Evolutionary conservation across 2,113 vertebrate species (phyloP).

Genomic region (Ictalurus punctatus): DNA sequence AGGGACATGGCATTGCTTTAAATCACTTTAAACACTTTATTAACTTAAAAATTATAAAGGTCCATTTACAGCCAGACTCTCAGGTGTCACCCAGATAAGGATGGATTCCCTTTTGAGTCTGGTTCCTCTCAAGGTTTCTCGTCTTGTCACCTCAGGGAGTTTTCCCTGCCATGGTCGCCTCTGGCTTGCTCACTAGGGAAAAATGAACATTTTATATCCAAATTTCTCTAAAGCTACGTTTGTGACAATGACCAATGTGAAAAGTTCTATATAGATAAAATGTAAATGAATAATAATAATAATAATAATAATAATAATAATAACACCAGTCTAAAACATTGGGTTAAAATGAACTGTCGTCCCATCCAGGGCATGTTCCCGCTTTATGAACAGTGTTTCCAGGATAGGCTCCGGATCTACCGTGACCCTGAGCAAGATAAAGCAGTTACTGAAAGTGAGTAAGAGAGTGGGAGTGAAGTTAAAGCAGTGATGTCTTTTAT

Average conservation of each 20-base stretch:
- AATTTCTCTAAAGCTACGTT: background rate
- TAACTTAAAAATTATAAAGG: background rate
- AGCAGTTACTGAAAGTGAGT: background rate
- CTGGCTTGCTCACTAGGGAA: background rate
- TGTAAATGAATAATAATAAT: background rate
- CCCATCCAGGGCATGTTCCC: background rate
- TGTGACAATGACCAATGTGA: background rate
- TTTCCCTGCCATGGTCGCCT: background rate
- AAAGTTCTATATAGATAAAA: background rate
- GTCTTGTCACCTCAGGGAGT: background rate
- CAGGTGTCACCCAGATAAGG: background rate
- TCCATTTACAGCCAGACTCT: too few relatives aligned
- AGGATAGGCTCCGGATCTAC: background rate
- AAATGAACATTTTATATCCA: background rate
- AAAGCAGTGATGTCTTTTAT: background rate
- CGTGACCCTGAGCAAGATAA: background rate
- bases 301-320: background rate
- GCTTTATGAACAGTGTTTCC: background rate
- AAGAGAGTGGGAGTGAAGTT: background rate
- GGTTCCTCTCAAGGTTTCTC: background rate
- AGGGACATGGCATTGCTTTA: background rate
- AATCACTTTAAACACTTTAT: background rate
- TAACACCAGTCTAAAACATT: background rate
- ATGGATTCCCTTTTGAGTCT: constrained; percentile 1
- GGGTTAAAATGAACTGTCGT: background rate